Base-by-base conservation (phyloP, 2,888 invertebrate genomes). In the Dyspetes luteomarginatus region DNA sequence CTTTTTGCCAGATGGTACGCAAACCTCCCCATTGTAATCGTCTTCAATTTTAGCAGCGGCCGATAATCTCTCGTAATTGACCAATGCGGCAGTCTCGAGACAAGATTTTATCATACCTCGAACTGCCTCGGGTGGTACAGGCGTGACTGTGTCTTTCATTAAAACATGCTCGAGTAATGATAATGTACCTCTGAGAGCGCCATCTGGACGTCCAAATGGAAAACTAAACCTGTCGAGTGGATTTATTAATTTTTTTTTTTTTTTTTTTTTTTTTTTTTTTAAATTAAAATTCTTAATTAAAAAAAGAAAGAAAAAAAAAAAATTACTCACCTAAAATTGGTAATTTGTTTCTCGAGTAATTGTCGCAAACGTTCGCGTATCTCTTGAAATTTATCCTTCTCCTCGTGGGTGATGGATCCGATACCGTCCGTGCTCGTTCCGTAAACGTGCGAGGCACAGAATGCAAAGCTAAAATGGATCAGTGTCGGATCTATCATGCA, bases 381-480 rank as follows among this genome's bases (percentile, higher is more conserved):
- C 92, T 98, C 98, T 82, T 98, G 97, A 92, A 99, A 99, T 92
- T 97, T 98, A 90, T 98, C 98, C 92, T 98, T 98, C 92, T 99
- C 99, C 92, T 98, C 98, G 89, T 98, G 96, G 9, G 99, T 98
- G 89, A 99, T 99, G 90, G 99, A 99, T 86, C 99, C 99, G 86
- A 99, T 98, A 68, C 99, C 99, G 93, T 99, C 99, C 81, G 99
- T 98, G 93, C 99, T 98, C 94, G 99, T 99, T 84, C 99, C 99
- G 92, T 99, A 98, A 7, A 99, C 99, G 93, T 99, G 99, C 88
- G 98, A 98, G 71, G 99, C 99, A 93, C 99, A 99, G 94, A 99
- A 99, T 56, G 99, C 99, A 93, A 99, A 99, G 89, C 98, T 98
- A 93, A 98, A 99, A 93, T 99, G 99, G 92, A 99, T 98, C 82